Base-by-base conservation (phyloP, 1,140 invertebrate species). In the Pseudomyrmex gracilis region DNA sequence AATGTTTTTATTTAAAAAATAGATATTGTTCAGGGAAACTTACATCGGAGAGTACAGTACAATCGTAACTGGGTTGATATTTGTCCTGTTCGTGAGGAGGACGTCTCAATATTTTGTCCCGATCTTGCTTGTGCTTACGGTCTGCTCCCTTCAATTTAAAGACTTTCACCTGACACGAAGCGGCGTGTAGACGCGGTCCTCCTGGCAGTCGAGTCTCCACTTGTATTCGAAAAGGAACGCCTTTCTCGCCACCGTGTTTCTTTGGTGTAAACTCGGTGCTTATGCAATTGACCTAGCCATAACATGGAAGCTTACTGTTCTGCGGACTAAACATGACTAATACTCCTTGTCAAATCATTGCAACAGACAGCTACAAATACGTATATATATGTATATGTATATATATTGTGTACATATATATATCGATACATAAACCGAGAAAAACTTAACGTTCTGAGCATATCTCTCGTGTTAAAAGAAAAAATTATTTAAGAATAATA, bases 201-300 rank as follows among this genome's bases (percentile, higher is more conserved):
- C 93, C 87, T 49, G 90, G 87, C 49, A 93, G 20, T 87, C 93
- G 89, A 0, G 97, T 98, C 94, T 98, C 98, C 70, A 99, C 97
- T 94, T 99, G 98, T 84, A 99, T 97, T 22, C 98, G 96, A 94
- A 99, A 99, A 43, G 98, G 98, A 12, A 99, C 98, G 7, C 98
- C 99, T 93, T 99, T 99, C 93, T 99, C 98, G 3, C 99, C 98
- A 43, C 99, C 99, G 94, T 99, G 99, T 93, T 99, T 99, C 92
- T 99, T 99, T 0, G 98, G 98, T 1, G 99, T 99, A 92, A 99
- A 99, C 94, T 99, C 99, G 2, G 99, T 99, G 84, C 98, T 99
- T 82, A 99, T 99, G 92, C 98, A 99, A 94, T 99, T 98, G 2
- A 99, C 97, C 97, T 97, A 71, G 20, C 55, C 13, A 15, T 88